Conservation (phyloP, 1,140 invertebrate species). For the Leptonema lineaticorne region DNA sequence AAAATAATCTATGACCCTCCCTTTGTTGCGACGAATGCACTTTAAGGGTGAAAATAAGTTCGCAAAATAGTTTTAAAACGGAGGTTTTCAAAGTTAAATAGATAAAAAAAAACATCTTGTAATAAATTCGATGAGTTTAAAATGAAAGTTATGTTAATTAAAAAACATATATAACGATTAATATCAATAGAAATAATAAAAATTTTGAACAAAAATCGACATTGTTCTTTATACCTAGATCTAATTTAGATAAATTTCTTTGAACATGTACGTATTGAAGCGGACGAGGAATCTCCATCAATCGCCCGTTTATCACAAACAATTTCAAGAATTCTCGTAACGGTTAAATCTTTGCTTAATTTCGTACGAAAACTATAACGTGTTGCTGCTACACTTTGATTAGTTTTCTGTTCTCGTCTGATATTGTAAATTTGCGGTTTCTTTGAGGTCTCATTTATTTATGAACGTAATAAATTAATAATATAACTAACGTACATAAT, state of each 20-base stretch:
- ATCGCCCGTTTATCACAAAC: constrained; percentile 11
- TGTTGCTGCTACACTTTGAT: constrained; percentile 12
- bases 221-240: too few relatives aligned
- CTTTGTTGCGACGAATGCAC: constrained; percentile 2
- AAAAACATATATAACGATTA: too few relatives aligned
- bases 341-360: constrained; percentile 37
- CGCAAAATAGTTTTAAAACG: too few relatives aligned
- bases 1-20: constrained; percentile 23
- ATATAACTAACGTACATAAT: too few relatives aligned
- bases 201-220: too few relatives aligned
- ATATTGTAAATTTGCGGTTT: constrained; percentile 25
- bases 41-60: background rate
- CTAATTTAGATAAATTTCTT: too few relatives aligned
- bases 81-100: too few relatives aligned
- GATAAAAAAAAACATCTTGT: too few relatives aligned
- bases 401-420: constrained; percentile 13
- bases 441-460: constrained; percentile 5
- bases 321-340: constrained; percentile 39
- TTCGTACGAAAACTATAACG: constrained; percentile 26
- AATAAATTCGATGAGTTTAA: too few relatives aligned
- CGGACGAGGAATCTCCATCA: constrained; percentile 12
- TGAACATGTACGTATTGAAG: background rate
- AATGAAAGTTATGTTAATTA: too few relatives aligned
- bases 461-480: too few relatives aligned
- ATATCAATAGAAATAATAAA: too few relatives aligned